Conservation (phyloP, 2,888 invertebrate species). For the Odiellus spinosus region DNA sequence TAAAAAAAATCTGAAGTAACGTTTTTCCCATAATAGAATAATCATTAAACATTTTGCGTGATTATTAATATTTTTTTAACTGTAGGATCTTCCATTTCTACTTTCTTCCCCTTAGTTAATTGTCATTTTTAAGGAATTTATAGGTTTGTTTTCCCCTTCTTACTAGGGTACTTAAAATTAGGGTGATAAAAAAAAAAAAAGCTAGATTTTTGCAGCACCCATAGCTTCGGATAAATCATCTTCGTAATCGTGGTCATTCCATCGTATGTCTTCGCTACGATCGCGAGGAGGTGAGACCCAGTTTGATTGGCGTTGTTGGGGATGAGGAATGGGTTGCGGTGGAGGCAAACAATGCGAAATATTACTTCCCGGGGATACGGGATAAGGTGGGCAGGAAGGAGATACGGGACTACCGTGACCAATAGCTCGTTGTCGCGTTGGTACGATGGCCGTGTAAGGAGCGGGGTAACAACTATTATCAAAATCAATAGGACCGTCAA, state of each 20-base stretch:
- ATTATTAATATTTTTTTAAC: too few species aligned
- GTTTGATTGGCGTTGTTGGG: slow-evolving; percentile 3
- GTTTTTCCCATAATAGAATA: too few species aligned
- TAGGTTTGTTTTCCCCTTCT: too few species aligned
- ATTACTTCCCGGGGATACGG: not conserved
- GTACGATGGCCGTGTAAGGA: slow-evolving; percentile 7
- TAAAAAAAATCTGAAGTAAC: too few species aligned
- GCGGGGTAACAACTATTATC: slow-evolving; percentile 5
- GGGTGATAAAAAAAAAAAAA: not conserved
- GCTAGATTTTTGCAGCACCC: slow-evolving; percentile 14
- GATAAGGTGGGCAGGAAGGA: slow-evolving; percentile 13
- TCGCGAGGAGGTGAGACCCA: not conserved
- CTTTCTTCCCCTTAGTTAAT: too few species aligned
- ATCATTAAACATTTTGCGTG: too few species aligned
- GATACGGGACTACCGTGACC: slow-evolving; percentile 5
- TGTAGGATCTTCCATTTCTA: too few species aligned
- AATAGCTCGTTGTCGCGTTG: slow-evolving; percentile 13
- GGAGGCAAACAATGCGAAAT: slow-evolving; percentile 2
- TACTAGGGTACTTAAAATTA: too few species aligned
- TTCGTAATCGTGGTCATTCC: slow-evolving; percentile 6
- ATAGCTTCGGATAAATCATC: slow-evolving; percentile 16
- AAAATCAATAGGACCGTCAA: slow-evolving; percentile 11
- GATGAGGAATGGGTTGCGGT: slow-evolving; percentile 6
- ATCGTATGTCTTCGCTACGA: not conserved
- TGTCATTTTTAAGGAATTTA: too few species aligned